A percentile compares a stretch with the other conserved stretches of the same genome.
Conservation (phyloP, 1,140 invertebrate species). For the Aphelinus certus region DNA sequence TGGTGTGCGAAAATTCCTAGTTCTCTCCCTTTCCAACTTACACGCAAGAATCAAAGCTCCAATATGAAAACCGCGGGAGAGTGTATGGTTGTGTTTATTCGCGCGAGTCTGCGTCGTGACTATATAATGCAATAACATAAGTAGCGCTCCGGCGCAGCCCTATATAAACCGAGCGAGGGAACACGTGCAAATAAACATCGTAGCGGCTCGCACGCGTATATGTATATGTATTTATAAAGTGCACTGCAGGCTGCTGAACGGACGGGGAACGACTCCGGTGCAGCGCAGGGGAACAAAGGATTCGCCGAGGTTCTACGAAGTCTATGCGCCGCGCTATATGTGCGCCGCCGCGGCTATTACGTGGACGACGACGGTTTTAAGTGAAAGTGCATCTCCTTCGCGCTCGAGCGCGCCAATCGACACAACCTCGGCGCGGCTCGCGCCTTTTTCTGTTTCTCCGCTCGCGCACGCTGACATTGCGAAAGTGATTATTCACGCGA, state of each 20-base stretch:
- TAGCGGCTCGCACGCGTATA: too few relatives aligned
- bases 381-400: slow-evolving; percentile 31
- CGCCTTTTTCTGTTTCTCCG: background rate
- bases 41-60: too few relatives aligned
- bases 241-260: too few relatives aligned
- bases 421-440: slow-evolving; percentile 9
- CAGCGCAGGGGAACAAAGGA: slow-evolving; percentile 16
- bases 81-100: too few relatives aligned
- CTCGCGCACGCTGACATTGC: background rate
- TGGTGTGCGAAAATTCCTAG: too few relatives aligned
- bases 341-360: background rate
- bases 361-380: background rate
- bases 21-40: too few relatives aligned
- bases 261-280: background rate
- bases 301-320: background rate
- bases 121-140: too few relatives aligned
- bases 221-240: too few relatives aligned
- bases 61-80: too few relatives aligned
- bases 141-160: too few relatives aligned
- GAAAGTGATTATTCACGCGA: slow-evolving; percentile 17
- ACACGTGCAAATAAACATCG: background rate
- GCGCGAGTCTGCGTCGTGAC: too few relatives aligned
- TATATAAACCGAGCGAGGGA: too few relatives aligned
- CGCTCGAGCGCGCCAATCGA: slow-evolving; percentile 21
- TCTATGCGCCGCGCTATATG: background rate